Evolutionary conservation across 2,888 invertebrate species (phyloP).

Genomic region (Coleophora flavipennella): DNA sequence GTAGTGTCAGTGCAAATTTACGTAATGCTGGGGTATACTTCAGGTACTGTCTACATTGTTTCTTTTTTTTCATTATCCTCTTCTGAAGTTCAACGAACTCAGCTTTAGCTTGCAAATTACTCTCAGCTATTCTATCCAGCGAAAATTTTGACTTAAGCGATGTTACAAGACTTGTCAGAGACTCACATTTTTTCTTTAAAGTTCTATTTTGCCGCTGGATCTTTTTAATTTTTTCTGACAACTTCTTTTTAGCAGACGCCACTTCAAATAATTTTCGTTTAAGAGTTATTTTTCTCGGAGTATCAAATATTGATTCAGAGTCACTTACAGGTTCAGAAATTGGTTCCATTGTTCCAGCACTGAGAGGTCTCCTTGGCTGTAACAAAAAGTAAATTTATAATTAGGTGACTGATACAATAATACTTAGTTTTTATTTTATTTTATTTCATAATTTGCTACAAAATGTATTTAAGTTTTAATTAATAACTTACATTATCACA

Average conservation of each 20-base stretch:
- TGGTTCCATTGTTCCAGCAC: background rate
- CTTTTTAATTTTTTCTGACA: constrained; percentile 1
- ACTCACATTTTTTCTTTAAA: constrained; percentile 6
- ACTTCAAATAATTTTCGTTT: constrained; percentile 1
- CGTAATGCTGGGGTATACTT: constrained; percentile 1
- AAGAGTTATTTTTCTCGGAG: constrained; percentile 2
- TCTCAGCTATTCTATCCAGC: background rate
- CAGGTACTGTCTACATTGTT: no score
- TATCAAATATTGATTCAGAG: constrained; percentile 5
- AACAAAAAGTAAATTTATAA: no score
- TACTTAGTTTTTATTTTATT: no score
- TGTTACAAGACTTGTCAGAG: constrained; percentile 1
- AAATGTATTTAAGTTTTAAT: background rate
- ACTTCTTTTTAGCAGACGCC: background rate
- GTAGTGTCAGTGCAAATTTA: constrained; percentile 1
- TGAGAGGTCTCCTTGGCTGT: background rate
- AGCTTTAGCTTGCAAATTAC: background rate
- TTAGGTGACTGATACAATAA: no score
- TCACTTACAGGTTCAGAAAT: constrained; percentile 4
- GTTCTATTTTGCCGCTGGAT: constrained; percentile 2
- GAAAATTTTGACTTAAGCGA: background rate
- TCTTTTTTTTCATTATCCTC: no score
- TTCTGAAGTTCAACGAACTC: no score
- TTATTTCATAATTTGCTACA: background rate
- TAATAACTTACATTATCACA: background rate